Evolutionary conservation across 2,113 vertebrate species (phyloP), one percentile per base, ranked within the genome.

Genomic region (Himantopus leucocephalus): DNA sequence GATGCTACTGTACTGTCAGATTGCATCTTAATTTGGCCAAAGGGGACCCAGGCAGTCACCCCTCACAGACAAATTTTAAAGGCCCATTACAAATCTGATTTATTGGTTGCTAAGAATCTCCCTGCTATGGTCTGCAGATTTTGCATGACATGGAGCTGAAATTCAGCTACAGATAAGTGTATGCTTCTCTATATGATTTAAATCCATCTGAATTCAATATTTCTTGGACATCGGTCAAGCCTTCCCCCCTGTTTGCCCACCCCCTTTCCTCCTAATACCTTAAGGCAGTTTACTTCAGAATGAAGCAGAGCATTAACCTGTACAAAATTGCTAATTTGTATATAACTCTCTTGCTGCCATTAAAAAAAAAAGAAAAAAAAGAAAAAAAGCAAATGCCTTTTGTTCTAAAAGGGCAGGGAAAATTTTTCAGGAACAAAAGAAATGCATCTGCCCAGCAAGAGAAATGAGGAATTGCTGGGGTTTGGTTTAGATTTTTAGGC

Each of bases 1-100:
- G 97, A 96, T 97, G 97, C 96, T 96, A 91, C 92, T 86, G 96
- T 95, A 84, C 96, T 91, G 96, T 97, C 96, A 97, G 96, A 97
- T 83, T 93, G 96, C 96, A 95, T 98, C 98, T 98, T 97, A 97
- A 97, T 98, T 97, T 96, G 96, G 96, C 94, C 97, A 94, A 97
- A 95, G 85, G 97, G 96, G 96, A 98, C 91, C 58, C 89, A 83
- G 96, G 89, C 96, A 97, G 96, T 94, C 96, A 97, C 95, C 97
- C 95, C 97, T 95, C 88, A 68, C 76, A 85, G 96, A 92, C 70
- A 93, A 92, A 96, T 97, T 95, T 97, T 94, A 95, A 97, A 98
- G 96, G 97, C 89, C 97, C 97, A 96, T 97, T 96, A 96, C 96
- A 95, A 94, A 98, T 97, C 88, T 74, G 95, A 97, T 96, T 93